A percentile compares a stretch with the other conserved stretches of the same genome.
phyloP scores from a whole-genome alignment of 2,888 invertebrate species.

The Melanotus villosus region DNA sequence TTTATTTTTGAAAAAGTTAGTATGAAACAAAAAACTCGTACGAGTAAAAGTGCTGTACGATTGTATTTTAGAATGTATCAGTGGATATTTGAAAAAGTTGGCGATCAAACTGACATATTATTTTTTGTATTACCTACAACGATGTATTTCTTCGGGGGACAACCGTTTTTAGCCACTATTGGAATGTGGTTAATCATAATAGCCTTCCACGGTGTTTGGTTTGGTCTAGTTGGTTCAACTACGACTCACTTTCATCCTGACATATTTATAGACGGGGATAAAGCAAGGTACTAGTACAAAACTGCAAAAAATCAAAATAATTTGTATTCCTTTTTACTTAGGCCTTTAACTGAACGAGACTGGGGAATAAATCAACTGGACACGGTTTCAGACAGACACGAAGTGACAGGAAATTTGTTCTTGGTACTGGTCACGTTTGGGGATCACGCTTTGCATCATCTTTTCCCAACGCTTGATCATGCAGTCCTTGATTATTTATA shows the following conservation, averaged over 20 bases:
- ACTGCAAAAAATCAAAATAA: not conserved
- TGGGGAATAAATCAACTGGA: conserved; percentile 68
- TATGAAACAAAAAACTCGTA: not conserved
- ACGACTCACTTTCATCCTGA: not conserved
- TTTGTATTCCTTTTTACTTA: not conserved
- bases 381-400: conserved; percentile 84
- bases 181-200: not conserved
- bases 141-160: not conserved
- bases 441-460: too few species aligned
- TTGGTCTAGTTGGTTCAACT: not conserved
- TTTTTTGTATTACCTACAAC: too few species aligned
- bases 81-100: too few species aligned
- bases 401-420: conserved; percentile 78
- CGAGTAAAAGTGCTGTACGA: too few species aligned
- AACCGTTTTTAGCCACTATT: not conserved
- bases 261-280: conserved; percentile 3
- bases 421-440: conserved; percentile 72
- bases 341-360: too few species aligned
- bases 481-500: conserved; percentile 78
- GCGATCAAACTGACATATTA: too few species aligned
- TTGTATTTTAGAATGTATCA: too few species aligned
- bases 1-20: not conserved
- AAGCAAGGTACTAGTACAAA: not conserved
- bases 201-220: not conserved
- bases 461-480: too few species aligned